These are phyloP conservation scores for Noctua fimbriata DNA, from an alignment of 2,888 invertebrate genomes.

Conservation along the genomic window DNA sequence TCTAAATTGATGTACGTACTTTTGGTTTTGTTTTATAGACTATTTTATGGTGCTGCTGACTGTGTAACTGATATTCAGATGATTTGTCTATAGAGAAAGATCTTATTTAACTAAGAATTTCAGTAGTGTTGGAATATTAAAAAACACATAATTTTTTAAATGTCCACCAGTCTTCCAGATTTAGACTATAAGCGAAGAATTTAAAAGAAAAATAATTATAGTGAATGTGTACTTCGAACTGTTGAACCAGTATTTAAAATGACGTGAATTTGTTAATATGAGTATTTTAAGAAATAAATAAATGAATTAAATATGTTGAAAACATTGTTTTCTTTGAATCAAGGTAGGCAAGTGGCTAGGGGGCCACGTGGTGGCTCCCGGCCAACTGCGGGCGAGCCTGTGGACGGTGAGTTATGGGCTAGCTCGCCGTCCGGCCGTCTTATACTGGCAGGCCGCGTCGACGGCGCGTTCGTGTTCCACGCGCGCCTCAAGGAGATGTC, in stretches of 20 bases:
- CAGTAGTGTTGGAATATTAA: constrained; percentile 34
- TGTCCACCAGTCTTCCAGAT: constrained; percentile 48
- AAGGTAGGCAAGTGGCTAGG: too few relatives aligned
- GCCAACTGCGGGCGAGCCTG: too few relatives aligned
- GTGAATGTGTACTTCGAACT: constrained; percentile 42
- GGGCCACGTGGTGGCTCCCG: too few relatives aligned
- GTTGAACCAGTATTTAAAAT: constrained; percentile 63
- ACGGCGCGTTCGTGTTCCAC: too few relatives aligned
- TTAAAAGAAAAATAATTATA: constrained; percentile 25
- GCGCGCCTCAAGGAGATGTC: too few relatives aligned
- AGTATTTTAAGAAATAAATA: constrained; percentile 55
- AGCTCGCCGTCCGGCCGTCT: too few relatives aligned
- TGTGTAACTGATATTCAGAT: constrained; percentile 64
- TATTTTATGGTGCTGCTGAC: constrained; percentile 34
- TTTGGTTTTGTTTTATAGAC: constrained; percentile 45
- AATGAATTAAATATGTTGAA: constrained; percentile 48
- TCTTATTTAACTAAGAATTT: constrained; percentile 25
- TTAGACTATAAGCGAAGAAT: constrained; percentile 36
- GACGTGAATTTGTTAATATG: constrained; percentile 51
- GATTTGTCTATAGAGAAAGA: constrained; percentile 28
- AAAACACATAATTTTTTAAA: constrained; percentile 33
- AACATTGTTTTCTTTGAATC: constrained; percentile 20
- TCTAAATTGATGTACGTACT: constrained; percentile 55
- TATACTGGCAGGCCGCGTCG: too few relatives aligned
- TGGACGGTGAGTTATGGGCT: too few relatives aligned